A percentile compares a stretch with the other conserved stretches of the same genome.
Evolutionary conservation across 2,797 vertebrate species (phyloP).

Genomic region (Centroberyx gerrardi): DNA sequence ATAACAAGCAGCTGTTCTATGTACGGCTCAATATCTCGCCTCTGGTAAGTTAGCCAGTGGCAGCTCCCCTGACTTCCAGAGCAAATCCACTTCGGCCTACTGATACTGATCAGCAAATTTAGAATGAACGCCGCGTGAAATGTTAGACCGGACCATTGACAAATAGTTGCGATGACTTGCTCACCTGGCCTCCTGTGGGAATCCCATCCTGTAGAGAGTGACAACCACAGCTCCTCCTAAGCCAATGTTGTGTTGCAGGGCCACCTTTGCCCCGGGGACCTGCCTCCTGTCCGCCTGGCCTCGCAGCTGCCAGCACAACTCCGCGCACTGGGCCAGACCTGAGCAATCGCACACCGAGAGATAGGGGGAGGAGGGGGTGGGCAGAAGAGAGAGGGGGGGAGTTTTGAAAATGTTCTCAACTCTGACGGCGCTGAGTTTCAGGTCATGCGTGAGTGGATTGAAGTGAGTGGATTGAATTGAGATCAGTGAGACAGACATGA

Average conservation of each 20-base stretch:
- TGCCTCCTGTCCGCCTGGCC: slow-evolving; percentile 92
- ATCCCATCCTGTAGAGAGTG: slow-evolving; percentile 92
- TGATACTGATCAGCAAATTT: no score
- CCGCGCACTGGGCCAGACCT: slow-evolving; percentile 98
- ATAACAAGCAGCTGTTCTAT: no score
- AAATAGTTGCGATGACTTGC: neutral
- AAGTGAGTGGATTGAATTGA: no score
- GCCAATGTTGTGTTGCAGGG: slow-evolving; percentile 96
- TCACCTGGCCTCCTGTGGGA: slow-evolving; percentile 84
- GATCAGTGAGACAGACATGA: no score
- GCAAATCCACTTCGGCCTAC: no score
- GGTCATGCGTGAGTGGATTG: no score
- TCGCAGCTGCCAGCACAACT: slow-evolving; percentile 98
- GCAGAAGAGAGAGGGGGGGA: neutral
- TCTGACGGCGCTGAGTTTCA: neutral
- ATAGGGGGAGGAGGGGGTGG: neutral
- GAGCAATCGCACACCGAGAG: slow-evolving; percentile 63
- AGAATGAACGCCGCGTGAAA: no score
- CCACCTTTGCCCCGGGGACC: slow-evolving; percentile 92
- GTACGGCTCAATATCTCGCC: no score
- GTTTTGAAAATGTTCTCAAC: neutral
- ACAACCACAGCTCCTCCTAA: slow-evolving; percentile 94
- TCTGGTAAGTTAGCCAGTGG: no score
- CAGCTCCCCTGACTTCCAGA: no score
- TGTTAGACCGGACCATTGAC: neutral